phyloP scores from a whole-genome alignment of 2,888 invertebrate genomes.

The Eueremaeus valkanovi region DNA sequence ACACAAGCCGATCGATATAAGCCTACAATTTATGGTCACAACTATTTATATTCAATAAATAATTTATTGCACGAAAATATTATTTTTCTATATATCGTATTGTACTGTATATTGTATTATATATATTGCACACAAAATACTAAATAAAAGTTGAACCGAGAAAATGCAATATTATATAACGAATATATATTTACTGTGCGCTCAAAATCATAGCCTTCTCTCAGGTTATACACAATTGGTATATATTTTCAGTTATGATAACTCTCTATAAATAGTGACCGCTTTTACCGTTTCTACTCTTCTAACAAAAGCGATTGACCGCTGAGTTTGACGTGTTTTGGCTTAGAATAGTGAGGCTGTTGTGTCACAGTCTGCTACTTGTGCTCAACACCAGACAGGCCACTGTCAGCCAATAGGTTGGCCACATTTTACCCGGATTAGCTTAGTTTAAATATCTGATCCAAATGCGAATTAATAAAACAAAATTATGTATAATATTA shows the following conservation, averaged over 20 bases:
- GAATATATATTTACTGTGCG: background rate
- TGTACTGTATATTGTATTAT: background rate
- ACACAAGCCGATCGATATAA: background rate
- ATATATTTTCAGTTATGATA: slow-evolving; percentile 24
- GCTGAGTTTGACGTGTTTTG: slow-evolving; percentile 16
- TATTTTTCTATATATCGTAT: background rate
- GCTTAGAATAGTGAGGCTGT: too few species aligned
- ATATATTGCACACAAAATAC: background rate
- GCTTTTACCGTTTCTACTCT: slow-evolving; percentile 6
- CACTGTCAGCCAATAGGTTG: too few species aligned
- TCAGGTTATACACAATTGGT: background rate
- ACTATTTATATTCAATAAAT: slow-evolving; percentile 29
- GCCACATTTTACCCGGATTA: background rate
- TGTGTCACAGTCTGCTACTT: background rate
- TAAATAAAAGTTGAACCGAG: background rate
- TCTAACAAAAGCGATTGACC: background rate
- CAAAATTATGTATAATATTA: too few species aligned
- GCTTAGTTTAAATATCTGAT: too few species aligned
- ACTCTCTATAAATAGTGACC: slow-evolving; percentile 20
- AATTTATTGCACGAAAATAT: slow-evolving; percentile 19
- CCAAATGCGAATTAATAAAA: too few species aligned
- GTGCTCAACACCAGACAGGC: background rate
- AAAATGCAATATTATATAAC: slow-evolving; percentile 10
- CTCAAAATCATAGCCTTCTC: background rate
- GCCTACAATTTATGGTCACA: slow-evolving; percentile 14